Conservation (phyloP, 2,797 vertebrate genomes). For the Picus viridis region DNA sequence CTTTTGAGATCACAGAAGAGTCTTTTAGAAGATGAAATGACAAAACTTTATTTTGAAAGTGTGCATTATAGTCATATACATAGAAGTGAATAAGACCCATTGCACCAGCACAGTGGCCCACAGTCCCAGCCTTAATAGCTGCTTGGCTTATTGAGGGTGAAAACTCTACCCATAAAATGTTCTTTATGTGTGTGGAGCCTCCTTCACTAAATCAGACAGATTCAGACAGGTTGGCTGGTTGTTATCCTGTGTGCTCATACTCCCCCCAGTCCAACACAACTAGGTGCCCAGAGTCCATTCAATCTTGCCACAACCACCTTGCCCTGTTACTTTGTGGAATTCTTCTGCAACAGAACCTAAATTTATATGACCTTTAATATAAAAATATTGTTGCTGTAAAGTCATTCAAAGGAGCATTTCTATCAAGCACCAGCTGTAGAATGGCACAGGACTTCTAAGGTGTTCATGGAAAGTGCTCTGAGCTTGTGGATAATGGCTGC, state of each 20-base stretch:
- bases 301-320: neutral
- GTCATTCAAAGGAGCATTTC: slow-evolving; percentile 4
- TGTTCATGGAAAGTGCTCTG: neutral
- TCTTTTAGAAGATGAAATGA: neutral
- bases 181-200: neutral
- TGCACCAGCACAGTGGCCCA: neutral
- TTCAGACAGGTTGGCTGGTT: neutral
- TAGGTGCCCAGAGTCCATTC: rapidly evolving
- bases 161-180: neutral
- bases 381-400: neutral
- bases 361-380: neutral
- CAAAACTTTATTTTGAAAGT: neutral
- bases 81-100: neutral
- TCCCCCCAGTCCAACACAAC: rapidly evolving
- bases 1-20: neutral
- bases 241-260: neutral
- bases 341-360: neutral
- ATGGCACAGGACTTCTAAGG: neutral
- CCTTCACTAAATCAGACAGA: rapidly evolving
- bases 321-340: neutral
- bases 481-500: rapidly evolving
- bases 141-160: neutral
- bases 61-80: neutral
- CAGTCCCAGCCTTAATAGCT: neutral
- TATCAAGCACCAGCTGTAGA: neutral